Conservation (phyloP, 2,888 invertebrate genomes). For the Cistogaster globosa region DNA sequence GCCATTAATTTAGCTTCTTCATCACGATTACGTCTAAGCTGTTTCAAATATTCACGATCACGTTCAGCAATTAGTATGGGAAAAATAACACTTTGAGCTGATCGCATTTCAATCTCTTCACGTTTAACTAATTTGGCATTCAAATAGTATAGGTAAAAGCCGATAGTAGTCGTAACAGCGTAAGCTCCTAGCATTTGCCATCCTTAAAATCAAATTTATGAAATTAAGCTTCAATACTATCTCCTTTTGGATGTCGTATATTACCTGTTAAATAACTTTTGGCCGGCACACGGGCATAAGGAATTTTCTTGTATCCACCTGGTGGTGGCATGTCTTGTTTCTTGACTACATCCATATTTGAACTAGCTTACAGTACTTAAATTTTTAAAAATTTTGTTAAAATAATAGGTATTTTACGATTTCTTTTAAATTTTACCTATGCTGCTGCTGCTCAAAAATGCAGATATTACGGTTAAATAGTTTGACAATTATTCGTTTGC, state of each 20-base stretch:
- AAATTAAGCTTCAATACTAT: background rate
- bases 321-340: conserved; percentile 96
- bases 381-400: background rate
- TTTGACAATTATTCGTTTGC: conserved; percentile 76
- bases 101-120: conserved; percentile 89
- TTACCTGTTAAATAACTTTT: conserved; percentile 88
- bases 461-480: conserved; percentile 67
- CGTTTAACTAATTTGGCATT: conserved; percentile 84
- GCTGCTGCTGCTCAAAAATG: conserved; percentile 20
- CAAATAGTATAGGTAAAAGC: conserved; percentile 85
- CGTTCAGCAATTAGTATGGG: conserved; percentile 92
- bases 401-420: background rate
- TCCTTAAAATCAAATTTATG: conserved; percentile 82
- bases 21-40: conserved; percentile 90
- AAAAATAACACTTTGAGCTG: conserved; percentile 89
- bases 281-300: conserved; percentile 88
- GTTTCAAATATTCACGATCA: conserved; percentile 92
- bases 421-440: conserved; percentile 25
- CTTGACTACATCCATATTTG: conserved; percentile 79
- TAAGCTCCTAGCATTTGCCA: conserved; percentile 86
- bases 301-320: conserved; percentile 93
- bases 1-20: conserved; percentile 94
- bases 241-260: background rate
- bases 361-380: background rate
- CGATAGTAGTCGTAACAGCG: conserved; percentile 85